These are phyloP conservation scores for Heliconius sara DNA, from an alignment of 2,888 invertebrate genomes.

Conservation along the genomic window DNA sequence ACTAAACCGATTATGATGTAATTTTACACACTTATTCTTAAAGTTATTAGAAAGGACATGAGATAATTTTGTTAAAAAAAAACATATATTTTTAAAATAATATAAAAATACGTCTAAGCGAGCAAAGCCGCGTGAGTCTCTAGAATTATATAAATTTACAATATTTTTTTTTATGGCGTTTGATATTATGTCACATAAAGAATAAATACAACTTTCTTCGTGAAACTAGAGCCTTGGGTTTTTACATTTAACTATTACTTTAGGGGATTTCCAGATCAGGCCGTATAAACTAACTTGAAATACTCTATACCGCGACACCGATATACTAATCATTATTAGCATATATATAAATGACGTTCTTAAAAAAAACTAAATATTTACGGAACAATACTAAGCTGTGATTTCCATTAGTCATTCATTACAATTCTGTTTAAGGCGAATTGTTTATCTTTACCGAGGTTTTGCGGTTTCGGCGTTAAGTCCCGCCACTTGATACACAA, in stretches of 20 bases:
- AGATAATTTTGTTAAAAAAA: no score
- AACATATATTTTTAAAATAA: no score
- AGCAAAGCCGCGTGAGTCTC: no score
- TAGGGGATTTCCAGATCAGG: neutral
- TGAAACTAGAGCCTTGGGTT: neutral
- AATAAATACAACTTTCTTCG: constrained; percentile 10
- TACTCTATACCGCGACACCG: neutral
- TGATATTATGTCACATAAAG: neutral
- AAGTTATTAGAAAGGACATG: no score
- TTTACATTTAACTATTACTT: constrained; percentile 3
- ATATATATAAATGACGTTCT: neutral
- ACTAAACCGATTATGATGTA: no score
- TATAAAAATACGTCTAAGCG: no score
- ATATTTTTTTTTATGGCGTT: neutral
- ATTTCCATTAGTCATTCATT: neutral
- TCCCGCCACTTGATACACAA: no score
- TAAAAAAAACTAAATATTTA: neutral
- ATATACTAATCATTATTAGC: neutral
- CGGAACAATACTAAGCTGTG: neutral
- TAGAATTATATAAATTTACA: neutral
- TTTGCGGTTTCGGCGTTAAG: neutral
- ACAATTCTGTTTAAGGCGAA: neutral
- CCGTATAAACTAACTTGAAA: neutral
- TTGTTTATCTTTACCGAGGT: neutral
- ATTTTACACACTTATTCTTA: no score